Base-by-base conservation (phyloP, 2,113 vertebrate species). In the Syngnathus floridae region DNA sequence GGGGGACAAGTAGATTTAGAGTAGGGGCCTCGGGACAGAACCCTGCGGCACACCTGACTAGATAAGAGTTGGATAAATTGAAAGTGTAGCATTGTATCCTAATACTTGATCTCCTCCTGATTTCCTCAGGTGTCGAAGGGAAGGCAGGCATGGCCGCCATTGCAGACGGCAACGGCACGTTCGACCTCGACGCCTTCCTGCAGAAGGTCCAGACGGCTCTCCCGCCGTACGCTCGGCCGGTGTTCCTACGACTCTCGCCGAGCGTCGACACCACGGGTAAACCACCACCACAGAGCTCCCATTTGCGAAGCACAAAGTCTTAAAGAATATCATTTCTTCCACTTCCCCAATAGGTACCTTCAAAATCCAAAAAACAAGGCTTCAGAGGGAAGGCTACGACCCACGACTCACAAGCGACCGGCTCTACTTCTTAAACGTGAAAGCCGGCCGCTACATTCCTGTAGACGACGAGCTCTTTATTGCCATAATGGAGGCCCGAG, bases 101-200 rank as follows among this genome's bases (percentile, higher is more conserved):
- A 31, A 31, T 31, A 31, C 26, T 56, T 31, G 3, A 21, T 67
- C 43, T 58, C 22, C 71, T 21, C 58, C 38, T 4, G 2, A 7
- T 63, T 31, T 75, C 60, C 31, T 0, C 78, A 97, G 95, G 93
- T 38, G 93, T 93, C 69, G 95, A 97, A 66, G 95, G 95, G 5
- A 95, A 93, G 72, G 95, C 95, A 0, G 95, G 95, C 26, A 96
- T 98, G 95, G 94, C 94, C 0, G 93, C 94, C 8, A 92, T 97
- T 0, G 92, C 91, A 0, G 94, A 96, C 55, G 70, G 88, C 1
- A 69, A 83, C 0, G 86, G 90, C 7, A 90, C 63, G 48, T 88
- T 97, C 55, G 84, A 93, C 76, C 93, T 88, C 71, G 86, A 78
- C 0, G 45, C 46, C 4, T 91, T 98, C 60, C 88, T 94, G 75